Percentiles rank a stretch among this genome's conserved stretches.
phyloP scores from a whole-genome alignment of 2,113 vertebrate species.

The Lepidothrix coronata region DNA sequence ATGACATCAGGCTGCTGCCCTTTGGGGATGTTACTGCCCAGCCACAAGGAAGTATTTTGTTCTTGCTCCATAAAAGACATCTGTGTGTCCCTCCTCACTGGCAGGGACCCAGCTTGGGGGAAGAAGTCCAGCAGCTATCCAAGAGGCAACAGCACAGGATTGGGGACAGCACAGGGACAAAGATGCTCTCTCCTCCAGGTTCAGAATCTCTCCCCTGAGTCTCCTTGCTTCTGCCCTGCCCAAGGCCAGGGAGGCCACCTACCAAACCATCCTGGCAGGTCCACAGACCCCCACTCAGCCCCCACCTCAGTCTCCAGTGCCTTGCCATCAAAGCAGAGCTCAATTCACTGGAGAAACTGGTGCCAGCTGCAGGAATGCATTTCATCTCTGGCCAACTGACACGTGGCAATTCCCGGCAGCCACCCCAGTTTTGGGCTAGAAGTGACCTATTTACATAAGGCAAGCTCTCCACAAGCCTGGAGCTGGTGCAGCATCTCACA shows the following conservation, averaged over 20 bases:
- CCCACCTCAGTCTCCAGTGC: neutral
- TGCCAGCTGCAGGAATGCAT: neutral
- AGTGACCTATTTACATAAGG: neutral
- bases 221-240: neutral
- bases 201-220: neutral
- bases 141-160: neutral
- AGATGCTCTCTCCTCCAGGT: neutral
- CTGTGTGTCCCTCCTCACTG: neutral
- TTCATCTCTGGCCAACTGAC: slow-evolving; percentile 3
- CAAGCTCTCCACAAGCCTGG: fast-evolving
- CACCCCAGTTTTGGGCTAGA: neutral
- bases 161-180: neutral
- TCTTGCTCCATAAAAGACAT: neutral
- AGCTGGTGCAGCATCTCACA: fast-evolving
- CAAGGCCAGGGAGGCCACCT: neutral
- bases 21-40: neutral
- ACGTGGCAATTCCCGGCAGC: neutral
- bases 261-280: neutral
- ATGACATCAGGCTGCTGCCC: neutral
- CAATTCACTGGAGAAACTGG: neutral
- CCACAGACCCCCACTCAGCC: neutral
- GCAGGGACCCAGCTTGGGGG: neutral
- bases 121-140: neutral
- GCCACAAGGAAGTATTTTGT: neutral
- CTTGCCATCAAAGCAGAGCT: neutral